These are phyloP conservation scores for Calliphora vicina DNA, from an alignment of 1,140 invertebrate genomes.

Conservation along the genomic window DNA sequence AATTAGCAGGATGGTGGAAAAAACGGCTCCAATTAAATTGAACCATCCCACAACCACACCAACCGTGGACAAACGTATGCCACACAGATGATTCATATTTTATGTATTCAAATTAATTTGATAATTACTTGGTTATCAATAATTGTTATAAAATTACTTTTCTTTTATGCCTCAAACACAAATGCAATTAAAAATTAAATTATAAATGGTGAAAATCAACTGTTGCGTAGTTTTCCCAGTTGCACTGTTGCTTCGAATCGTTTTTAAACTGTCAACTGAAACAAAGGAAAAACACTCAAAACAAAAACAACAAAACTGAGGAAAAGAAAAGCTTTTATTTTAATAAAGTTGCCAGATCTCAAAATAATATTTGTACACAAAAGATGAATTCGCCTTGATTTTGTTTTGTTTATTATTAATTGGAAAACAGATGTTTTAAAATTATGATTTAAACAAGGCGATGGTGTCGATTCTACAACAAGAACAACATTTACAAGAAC, in stretches of 20 bases:
- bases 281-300: background rate
- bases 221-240: no score
- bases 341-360: no score
- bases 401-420: no score
- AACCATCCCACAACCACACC: slow-evolving; percentile 52
- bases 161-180: no score
- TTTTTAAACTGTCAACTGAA: background rate
- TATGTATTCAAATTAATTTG: background rate
- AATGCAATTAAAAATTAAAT: background rate
- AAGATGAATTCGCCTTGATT: no score
- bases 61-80: slow-evolving; percentile 50
- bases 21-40: slow-evolving; percentile 38
- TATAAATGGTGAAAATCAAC: background rate
- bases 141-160: background rate
- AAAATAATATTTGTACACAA: no score
- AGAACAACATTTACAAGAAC: no score
- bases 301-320: background rate
- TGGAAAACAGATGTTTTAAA: no score
- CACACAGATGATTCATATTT: slow-evolving; percentile 44
- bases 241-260: background rate
- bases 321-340: background rate
- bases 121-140: background rate
- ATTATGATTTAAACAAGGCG: no score
- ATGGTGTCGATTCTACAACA: no score
- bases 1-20: slow-evolving; percentile 34